phyloP scores from a whole-genome alignment of 2,113 vertebrate species.

The Hyperopisus bebe region DNA sequence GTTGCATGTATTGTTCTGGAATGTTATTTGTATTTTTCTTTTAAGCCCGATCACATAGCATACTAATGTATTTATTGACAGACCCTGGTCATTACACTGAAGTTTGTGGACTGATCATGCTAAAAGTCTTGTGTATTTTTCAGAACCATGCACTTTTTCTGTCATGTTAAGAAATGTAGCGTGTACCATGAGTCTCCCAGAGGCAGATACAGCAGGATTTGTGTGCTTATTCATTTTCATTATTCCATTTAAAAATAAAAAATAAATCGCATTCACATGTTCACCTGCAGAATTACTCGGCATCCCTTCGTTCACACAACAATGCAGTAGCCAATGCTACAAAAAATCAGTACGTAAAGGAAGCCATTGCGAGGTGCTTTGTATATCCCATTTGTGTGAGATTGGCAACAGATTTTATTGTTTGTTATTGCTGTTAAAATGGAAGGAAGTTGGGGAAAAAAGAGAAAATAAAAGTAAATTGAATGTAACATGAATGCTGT shows the following conservation, averaged over 20 bases:
- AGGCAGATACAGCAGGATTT: neutral
- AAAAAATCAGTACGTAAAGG: neutral
- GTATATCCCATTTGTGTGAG: neutral
- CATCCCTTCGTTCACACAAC: neutral
- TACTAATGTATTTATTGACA: neutral
- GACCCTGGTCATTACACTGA: neutral
- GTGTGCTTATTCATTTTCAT: neutral
- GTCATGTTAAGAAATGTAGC: neutral
- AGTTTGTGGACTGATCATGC: neutral
- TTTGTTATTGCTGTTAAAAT: neutral
- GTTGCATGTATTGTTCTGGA: neutral
- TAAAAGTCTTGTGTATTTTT: neutral
- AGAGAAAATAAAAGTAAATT: neutral
- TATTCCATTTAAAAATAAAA: neutral
- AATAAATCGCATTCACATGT: neutral
- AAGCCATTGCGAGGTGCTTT: neutral
- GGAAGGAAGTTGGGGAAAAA: neutral
- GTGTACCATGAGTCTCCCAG: neutral
- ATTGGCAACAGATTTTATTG: neutral
- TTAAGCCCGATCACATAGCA: neutral
- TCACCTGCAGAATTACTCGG: neutral
- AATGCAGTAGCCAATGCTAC: neutral
- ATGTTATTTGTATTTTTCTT: neutral
- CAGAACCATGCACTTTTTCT: neutral
- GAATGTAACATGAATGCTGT: constrained; percentile 4